Base-by-base conservation (phyloP, 2,888 invertebrate species). In the Micropterix aruncella region DNA sequence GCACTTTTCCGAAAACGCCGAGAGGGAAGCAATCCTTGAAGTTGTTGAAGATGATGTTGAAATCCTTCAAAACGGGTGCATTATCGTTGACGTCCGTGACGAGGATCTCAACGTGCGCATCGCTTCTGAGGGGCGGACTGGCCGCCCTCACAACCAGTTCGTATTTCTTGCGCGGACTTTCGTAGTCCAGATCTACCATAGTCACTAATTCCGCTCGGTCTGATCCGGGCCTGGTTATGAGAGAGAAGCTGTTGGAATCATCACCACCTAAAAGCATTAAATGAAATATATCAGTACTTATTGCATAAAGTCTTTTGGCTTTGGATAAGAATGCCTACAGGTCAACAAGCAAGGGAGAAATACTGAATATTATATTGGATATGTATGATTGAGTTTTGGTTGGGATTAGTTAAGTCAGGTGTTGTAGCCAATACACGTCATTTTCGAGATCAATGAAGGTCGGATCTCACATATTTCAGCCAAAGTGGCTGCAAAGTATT, bases 81-180 rank as follows among this genome's bases (percentile, higher is more conserved):
- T 97, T 96, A 58, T 97, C 97, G 59, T 97, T 94, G 0, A 92
- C 87, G 60, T 95, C 96, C 0, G 89, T 89, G 0, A 96, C 90
- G 3, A 89, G 64, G 27, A 96, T 80, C 57, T 89, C 88, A 0
- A 95, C 84, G 53, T 86, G 77, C 2, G 88, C 91, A 59, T 94
- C 91, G 50, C 86, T 89, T 56, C 94, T 77, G 3, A 94, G 61
- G 0, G 93, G 93, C 0, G 88, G 87, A 51, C 93, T 93, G 0
- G 92, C 84, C 0, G 97, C 97, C 44, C 94, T 70, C 3, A 99
- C 80, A 16, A 91, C 77, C 2, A 96, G 65, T 58, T 91, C 86
- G 60, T 88, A 97, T 48, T 81, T 82, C 61, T 95, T 95, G 48
- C 88, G 80, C 1, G 85, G 75, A n/a, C 91, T 89, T 60, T 99